Evolutionary conservation across 2,888 invertebrate genomes (phyloP), one percentile per base, ranked within the genome.

Genomic region (Tridacna crocea): DNA sequence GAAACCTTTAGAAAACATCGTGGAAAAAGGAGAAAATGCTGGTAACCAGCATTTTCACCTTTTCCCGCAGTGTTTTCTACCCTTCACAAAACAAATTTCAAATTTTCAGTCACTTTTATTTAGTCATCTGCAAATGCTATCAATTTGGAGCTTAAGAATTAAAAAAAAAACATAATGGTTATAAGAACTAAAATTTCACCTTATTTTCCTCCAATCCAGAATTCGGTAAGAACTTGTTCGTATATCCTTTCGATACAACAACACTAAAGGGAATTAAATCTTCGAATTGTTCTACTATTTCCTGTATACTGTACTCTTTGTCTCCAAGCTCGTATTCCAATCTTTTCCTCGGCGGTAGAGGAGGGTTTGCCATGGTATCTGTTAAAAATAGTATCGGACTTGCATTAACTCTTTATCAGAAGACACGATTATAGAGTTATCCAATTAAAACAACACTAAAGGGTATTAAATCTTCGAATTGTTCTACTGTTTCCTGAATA

Each of bases 211-310:
- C 70, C 15, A 70, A 51, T 17, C 70, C 70, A 26, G 22, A n/a
- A 24, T 51, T 24, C 4, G 51, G 51, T n/a, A 70, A 24, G 12
- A 22, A n/a, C 17, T 10, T 48, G 70, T 70, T 70, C 22, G 26
- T 17, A 22, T 70, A 70, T 12, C 70, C 70, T 26, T 51, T 70
- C 48, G 70, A 19, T 24, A 70, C 70, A 4, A 70, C 47, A 22
- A 70, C 70, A 26, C 51, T 70, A 19, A 70, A 70, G 12, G 70
- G 70, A 51, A 70, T 51, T 4, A 22, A n/a, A 17, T 70, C 70
- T 26, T 70, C 70, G n/a, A 70, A 19, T 12, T 22, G 48, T 10
- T 47, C 15, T 12, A 46, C 70, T 17, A 70, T 17, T 51, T 70
- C 70, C 22, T 47, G 47, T 2, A 70, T 47, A 24, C 24, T 70